Evolutionary conservation across 2,797 vertebrate genomes (phyloP).

Genomic region (Enteromius viviparus): DNA sequence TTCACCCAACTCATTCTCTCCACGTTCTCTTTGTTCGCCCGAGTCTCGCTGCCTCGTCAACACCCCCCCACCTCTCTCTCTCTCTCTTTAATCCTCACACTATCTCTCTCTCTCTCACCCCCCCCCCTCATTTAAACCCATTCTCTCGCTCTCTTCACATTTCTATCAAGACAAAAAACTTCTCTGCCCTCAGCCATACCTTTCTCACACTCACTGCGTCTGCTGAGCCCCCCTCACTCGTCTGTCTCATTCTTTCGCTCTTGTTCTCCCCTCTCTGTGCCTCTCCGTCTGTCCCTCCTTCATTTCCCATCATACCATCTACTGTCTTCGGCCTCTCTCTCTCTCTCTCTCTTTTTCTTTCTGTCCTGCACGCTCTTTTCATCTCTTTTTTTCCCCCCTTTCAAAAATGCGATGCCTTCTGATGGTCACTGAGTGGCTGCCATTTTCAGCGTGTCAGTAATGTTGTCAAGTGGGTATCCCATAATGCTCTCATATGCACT

Average conservation of each 20-base stretch:
- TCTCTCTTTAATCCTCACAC: conserved; percentile 29
- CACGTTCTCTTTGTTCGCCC: conserved; percentile 85
- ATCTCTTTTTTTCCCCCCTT: conserved; percentile 51
- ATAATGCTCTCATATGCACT: conserved; percentile 54
- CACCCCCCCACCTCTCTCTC: conserved; percentile 65
- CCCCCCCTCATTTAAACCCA: conserved; percentile 31
- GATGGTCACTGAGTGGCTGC: conserved; percentile 53
- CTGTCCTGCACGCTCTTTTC: conserved; percentile 62
- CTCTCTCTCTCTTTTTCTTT: conserved; percentile 62
- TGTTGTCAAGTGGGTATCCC: conserved; percentile 53
- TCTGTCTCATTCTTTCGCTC: conserved; percentile 46
- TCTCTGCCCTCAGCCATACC: conserved; percentile 56
- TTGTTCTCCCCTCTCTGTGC: conserved; percentile 77
- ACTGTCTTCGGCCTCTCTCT: conserved; percentile 74
- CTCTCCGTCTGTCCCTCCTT: conserved; percentile 79
- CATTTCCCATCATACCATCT: conserved; percentile 72
- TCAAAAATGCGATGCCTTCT: conserved; percentile 56
- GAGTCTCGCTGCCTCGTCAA: conserved; percentile 83
- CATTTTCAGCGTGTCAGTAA: conserved; percentile 60
- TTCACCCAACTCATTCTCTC: conserved; percentile 85
- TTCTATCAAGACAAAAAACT: conserved; percentile 61
- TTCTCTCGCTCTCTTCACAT: conserved; percentile 60
- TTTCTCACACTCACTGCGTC: conserved; percentile 42
- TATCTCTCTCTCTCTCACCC: conserved; percentile 29
- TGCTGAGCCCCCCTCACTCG: conserved; percentile 51